phyloP scores from a whole-genome alignment of 2,888 invertebrate genomes.

The Tillus elongatus region DNA sequence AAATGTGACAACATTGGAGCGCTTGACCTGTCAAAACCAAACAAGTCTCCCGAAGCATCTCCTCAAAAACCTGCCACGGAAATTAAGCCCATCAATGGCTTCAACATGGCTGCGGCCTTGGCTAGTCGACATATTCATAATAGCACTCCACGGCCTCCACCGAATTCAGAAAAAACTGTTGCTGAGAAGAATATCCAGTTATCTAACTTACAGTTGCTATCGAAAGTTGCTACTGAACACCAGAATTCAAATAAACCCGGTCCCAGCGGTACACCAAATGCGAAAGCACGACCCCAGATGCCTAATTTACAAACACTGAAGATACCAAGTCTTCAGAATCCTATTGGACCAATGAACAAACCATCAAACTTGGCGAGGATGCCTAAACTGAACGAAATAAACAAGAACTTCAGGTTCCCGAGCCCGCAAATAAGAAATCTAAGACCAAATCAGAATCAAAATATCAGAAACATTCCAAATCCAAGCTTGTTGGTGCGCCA shows the following conservation, averaged over 20 bases:
- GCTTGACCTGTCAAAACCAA: slow-evolving; percentile 44
- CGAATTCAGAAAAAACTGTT: slow-evolving; percentile 14
- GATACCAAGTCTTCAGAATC: slow-evolving; percentile 23
- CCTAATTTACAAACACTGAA: slow-evolving; percentile 36
- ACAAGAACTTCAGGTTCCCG: slow-evolving; percentile 33
- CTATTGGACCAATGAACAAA: slow-evolving; percentile 19
- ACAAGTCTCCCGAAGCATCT: slow-evolving; percentile 33
- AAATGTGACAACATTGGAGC: slow-evolving; percentile 46
- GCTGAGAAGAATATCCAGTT: slow-evolving; percentile 29
- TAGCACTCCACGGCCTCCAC: neutral
- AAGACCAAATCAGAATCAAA: slow-evolving; percentile 46
- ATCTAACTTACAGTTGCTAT: slow-evolving; percentile 49
- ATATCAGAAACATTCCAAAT: slow-evolving; percentile 55
- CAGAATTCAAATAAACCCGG: slow-evolving; percentile 25
- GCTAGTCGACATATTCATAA: neutral
- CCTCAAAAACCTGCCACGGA: slow-evolving; percentile 24
- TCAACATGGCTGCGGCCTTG: slow-evolving; percentile 16
- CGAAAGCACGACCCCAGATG: slow-evolving; percentile 28
- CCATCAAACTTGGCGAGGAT: slow-evolving; percentile 31
- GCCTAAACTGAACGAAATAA: slow-evolving; percentile 44
- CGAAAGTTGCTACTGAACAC: slow-evolving; percentile 39
- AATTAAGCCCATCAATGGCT: slow-evolving; percentile 23
- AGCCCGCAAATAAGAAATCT: slow-evolving; percentile 32
- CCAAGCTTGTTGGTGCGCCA: slow-evolving; percentile 51
- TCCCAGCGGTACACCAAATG: slow-evolving; percentile 16